Evolutionary conservation across 2,113 vertebrate genomes (phyloP), one percentile per base, ranked within the genome.

Genomic region (Hemicordylus capensis): DNA sequence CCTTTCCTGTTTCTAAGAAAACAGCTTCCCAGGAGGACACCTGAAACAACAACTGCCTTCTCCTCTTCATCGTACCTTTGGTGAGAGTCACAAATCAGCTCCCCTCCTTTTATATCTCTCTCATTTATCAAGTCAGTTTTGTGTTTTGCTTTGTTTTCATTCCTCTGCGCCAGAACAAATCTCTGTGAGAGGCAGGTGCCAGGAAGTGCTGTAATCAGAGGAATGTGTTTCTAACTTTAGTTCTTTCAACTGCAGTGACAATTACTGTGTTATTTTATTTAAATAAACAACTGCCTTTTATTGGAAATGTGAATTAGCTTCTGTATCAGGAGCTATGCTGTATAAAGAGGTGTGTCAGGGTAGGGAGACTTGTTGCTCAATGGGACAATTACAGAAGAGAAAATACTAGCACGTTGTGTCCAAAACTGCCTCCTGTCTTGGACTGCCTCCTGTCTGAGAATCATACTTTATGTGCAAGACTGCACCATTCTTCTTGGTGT

Each of bases 61-160:
- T 70, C 59, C 70, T 73, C 76, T 39, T 80, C n/a, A 78, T 82
- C 9, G 9, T 83, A 82, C 84, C 56, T 74, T 73, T 58, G 76
- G 69, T 79, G 81, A 73, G 46, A 83, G 86, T 37, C 81, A 87
- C 86, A 83, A 84, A 84, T 84, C 81, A 83, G 7, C 70, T 54
- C 59, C 19, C 8, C 70, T 66, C 75, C 51, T 81, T 78, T 15
- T 37, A 74, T 28, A 80, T 89, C 75, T 74, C 85, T 82, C 64
- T 74, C 64, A 37, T 90, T 80, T 87, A 74, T 87, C 80, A 90
- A 70, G 56, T 76, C 85, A 76, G 74, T 56, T 84, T 87, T 88
- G 44, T 90, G 88, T 91, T 93, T 92, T 91, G 48, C 77, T 88
- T 54, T 91, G 88, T 91, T 93, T 93, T 91, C 64, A 77, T 88